Evolutionary conservation across 2,797 vertebrate genomes (phyloP).

Genomic region (Phoxinus dragarum): DNA sequence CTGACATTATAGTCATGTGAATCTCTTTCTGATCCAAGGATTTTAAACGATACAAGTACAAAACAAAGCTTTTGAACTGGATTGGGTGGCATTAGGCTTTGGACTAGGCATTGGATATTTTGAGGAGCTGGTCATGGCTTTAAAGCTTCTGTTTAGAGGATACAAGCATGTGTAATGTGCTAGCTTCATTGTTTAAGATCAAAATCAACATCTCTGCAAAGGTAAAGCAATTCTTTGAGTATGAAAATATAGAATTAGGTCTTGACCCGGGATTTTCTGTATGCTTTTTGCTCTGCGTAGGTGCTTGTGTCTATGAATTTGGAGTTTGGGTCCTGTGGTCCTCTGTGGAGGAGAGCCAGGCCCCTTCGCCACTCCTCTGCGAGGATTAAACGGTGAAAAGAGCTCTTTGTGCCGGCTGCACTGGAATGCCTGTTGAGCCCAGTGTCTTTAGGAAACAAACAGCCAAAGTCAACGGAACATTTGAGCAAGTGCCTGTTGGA

Average conservation of each 20-base stretch:
- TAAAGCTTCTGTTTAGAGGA: slow-evolving; percentile 9
- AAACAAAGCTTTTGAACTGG: slow-evolving; percentile 3
- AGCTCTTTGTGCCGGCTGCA: slow-evolving; percentile 70
- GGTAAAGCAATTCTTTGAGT: neutral
- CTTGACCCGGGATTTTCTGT: neutral
- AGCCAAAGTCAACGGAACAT: slow-evolving; percentile 76
- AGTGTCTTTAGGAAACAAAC: slow-evolving; percentile 70
- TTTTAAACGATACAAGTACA: neutral
- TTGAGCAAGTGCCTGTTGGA: slow-evolving; percentile 66
- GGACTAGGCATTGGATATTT: neutral
- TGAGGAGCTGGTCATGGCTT: neutral
- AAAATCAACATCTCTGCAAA: neutral
- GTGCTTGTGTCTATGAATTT: slow-evolving; percentile 26
- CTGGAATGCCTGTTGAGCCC: slow-evolving; percentile 71
- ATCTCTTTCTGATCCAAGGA: slow-evolving; percentile 10
- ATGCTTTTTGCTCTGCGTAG: slow-evolving; percentile 10
- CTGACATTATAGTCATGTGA: slow-evolving; percentile 1
- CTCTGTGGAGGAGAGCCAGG: slow-evolving; percentile 54
- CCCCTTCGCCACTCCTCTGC: slow-evolving; percentile 63
- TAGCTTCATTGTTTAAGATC: neutral
- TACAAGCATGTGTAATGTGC: neutral
- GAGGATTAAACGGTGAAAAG: slow-evolving; percentile 77
- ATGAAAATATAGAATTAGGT: neutral
- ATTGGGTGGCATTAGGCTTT: neutral
- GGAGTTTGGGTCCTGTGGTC: slow-evolving; percentile 35